Evolutionary conservation across 2,888 invertebrate species (phyloP).

Genomic region (Hetaerina titia): DNA sequence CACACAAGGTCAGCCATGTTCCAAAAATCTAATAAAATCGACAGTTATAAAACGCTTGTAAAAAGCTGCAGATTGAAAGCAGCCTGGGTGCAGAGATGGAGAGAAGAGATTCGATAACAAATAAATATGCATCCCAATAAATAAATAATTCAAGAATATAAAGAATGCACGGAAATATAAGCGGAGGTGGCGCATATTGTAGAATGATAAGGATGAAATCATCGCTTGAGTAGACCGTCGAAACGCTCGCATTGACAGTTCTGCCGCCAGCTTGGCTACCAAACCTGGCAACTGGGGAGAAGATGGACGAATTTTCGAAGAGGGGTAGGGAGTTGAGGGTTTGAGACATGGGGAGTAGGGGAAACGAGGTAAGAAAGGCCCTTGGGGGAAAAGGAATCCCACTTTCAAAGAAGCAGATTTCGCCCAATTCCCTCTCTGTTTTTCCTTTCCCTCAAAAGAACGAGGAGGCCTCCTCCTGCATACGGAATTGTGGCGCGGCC

Average conservation of each 20-base stretch:
- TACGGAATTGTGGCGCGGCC: neutral
- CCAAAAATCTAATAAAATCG: too few species aligned
- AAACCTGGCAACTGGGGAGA: neutral
- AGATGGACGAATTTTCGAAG: neutral
- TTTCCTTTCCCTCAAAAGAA: neutral
- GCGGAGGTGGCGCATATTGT: neutral
- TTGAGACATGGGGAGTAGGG: neutral
- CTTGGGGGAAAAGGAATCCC: conserved; percentile 26
- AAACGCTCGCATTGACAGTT: neutral
- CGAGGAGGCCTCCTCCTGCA: neutral
- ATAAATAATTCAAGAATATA: too few species aligned
- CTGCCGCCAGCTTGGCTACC: neutral
- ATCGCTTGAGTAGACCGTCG: neutral
- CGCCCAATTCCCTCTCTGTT: neutral
- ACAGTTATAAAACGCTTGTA: too few species aligned
- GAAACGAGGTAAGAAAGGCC: neutral
- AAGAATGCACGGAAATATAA: neutral
- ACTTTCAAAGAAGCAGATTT: conserved; percentile 37
- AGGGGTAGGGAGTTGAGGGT: neutral
- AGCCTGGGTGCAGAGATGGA: too few species aligned
- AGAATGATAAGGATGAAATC: neutral
- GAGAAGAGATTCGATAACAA: too few species aligned
- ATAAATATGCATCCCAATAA: too few species aligned
- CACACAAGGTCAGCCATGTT: too few species aligned
- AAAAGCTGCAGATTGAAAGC: too few species aligned